These are phyloP conservation scores for Drosophila bunnanda DNA, from an alignment of 2,888 invertebrate species.

Conservation along the genomic window DNA sequence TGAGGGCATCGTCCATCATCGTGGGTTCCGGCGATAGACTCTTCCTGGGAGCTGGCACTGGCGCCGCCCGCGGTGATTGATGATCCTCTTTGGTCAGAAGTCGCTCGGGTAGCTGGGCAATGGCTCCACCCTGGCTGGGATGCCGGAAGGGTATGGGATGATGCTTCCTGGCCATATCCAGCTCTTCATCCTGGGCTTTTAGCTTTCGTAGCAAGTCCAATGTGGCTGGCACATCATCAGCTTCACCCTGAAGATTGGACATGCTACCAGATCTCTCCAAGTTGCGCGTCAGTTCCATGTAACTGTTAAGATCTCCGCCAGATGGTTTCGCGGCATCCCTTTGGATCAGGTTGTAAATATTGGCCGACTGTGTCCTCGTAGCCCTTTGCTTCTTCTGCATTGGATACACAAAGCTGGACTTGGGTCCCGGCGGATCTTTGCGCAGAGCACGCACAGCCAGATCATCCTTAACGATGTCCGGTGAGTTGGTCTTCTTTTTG, in stretches of 20 bases:
- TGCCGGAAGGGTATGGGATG: slow-evolving; percentile 79
- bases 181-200: slow-evolving; percentile 78
- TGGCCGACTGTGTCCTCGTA: slow-evolving; percentile 92
- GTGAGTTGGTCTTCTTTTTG: slow-evolving; percentile 85
- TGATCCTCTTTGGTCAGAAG: slow-evolving; percentile 68
- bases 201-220: slow-evolving; percentile 80
- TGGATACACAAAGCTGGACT: slow-evolving; percentile 76
- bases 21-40: slow-evolving; percentile 85
- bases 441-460: slow-evolving; percentile 93
- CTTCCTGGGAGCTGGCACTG: slow-evolving; percentile 86
- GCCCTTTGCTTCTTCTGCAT: slow-evolving; percentile 91
- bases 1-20: slow-evolving; percentile 88
- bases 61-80: slow-evolving; percentile 85
- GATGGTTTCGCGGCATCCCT: slow-evolving; percentile 86
- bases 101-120: slow-evolving; percentile 82
- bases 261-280: slow-evolving; percentile 88
- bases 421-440: slow-evolving; percentile 88
- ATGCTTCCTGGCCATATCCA: slow-evolving; percentile 53
- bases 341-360: slow-evolving; percentile 91
- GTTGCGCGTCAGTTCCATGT: slow-evolving; percentile 86
- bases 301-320: slow-evolving; percentile 86
- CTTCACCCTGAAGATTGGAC: slow-evolving; percentile 85
- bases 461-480: slow-evolving; percentile 94
- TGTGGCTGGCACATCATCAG: slow-evolving; percentile 79
- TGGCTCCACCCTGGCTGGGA: slow-evolving; percentile 84